phyloP scores from a whole-genome alignment of 2,797 vertebrate genomes.

The Tapera naevia region DNA sequence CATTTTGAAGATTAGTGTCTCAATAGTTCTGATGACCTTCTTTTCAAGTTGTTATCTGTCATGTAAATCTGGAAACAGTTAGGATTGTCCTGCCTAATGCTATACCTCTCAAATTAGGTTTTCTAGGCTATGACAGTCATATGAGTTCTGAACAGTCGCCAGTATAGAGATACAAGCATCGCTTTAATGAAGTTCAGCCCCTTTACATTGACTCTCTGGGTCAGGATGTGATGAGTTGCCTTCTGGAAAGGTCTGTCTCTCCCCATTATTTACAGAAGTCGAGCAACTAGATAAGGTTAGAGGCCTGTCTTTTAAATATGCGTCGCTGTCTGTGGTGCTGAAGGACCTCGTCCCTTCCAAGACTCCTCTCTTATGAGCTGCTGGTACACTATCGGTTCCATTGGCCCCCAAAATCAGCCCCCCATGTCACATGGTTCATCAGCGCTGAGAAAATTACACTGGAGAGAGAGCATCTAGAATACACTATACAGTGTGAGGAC shows the following conservation, averaged over 20 bases:
- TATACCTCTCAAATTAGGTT: neutral
- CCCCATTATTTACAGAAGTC: neutral
- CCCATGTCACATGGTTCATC: fast-evolving
- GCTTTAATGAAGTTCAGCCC: neutral
- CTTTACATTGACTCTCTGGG: fast-evolving
- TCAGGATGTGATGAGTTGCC: neutral
- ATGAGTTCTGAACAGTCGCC: neutral
- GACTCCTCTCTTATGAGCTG: fast-evolving
- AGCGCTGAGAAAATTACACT: fast-evolving
- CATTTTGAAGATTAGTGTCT: neutral
- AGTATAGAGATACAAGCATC: neutral
- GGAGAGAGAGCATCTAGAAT: fast-evolving
- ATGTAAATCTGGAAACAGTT: neutral
- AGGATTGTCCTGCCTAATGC: neutral
- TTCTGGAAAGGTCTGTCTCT: neutral
- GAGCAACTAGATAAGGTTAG: neutral
- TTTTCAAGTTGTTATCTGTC: neutral
- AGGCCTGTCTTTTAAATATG: fast-evolving
- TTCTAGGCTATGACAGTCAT: neutral
- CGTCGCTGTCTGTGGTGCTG: neutral
- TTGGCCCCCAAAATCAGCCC: fast-evolving
- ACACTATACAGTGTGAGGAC: neutral
- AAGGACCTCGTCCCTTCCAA: fast-evolving
- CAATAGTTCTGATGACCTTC: neutral
- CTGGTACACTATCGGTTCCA: fast-evolving